Conservation (phyloP, 2,797 vertebrate species). For the Champsocephalus gunnari region DNA sequence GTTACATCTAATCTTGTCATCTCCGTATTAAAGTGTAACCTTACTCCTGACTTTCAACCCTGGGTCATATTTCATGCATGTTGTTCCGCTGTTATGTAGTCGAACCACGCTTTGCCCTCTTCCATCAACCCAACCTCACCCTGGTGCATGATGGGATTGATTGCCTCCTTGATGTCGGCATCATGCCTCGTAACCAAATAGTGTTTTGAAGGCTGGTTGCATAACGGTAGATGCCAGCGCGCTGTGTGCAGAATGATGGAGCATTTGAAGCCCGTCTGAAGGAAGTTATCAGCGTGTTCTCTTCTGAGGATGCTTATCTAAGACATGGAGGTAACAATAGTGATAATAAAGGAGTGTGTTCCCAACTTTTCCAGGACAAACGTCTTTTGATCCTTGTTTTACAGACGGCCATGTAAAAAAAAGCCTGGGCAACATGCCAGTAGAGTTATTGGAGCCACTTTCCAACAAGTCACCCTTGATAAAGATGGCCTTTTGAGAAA, state of each 20-base stretch:
- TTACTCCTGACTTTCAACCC: constrained; percentile 23
- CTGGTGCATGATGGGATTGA: constrained; percentile 64
- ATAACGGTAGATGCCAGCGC: constrained; percentile 38
- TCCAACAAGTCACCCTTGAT: neutral
- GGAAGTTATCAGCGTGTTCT: constrained; percentile 35
- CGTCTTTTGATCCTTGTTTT: constrained; percentile 19
- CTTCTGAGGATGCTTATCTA: constrained; percentile 50
- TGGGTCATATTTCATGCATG: constrained; percentile 38
- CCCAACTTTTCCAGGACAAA: constrained; percentile 24
- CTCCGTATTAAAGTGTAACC: constrained; percentile 10
- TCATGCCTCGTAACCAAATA: constrained; percentile 55
- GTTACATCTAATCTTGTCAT: neutral
- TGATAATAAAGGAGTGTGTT: constrained; percentile 31
- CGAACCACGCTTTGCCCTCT: constrained; percentile 36
- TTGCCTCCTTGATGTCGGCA: constrained; percentile 57
- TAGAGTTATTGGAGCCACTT: neutral
- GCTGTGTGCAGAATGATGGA: constrained; percentile 44
- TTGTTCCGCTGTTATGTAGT: constrained; percentile 44
- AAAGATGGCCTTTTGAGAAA: neutral
- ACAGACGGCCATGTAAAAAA: neutral
- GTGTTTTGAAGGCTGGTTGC: constrained; percentile 57
- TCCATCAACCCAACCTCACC: constrained; percentile 25
- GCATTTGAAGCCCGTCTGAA: constrained; percentile 54
- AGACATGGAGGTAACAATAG: constrained; percentile 44
- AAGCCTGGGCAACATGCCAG: neutral